Evolutionary conservation across 2,888 invertebrate species (phyloP).

Genomic region (Drosophila neotestacea): DNA sequence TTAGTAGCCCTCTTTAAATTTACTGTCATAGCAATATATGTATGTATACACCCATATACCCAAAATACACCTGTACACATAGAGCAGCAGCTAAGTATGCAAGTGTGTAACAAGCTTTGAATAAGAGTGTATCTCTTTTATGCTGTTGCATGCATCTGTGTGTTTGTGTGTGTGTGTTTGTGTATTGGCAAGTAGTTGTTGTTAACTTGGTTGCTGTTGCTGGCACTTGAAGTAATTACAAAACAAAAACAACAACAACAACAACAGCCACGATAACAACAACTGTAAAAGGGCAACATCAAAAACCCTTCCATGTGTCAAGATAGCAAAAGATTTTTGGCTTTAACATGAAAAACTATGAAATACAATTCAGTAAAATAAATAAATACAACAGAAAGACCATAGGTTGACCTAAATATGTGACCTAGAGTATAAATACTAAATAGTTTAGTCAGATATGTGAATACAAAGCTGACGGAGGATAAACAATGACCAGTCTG

Average conservation of each 20-base stretch:
- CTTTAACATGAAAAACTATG: not conserved
- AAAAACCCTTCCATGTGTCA: constrained; percentile 26
- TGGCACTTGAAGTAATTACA: constrained; percentile 78
- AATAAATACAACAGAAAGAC: not conserved
- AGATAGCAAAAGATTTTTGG: constrained; percentile 9
- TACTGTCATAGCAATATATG: not conserved
- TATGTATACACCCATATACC: constrained; percentile 3
- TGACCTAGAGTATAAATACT: constrained; percentile 1
- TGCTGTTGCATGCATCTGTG: not conserved
- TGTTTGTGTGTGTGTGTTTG: constrained; percentile 11
- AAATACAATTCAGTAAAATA: not conserved
- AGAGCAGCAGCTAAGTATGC: constrained; percentile 1
- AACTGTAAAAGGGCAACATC: constrained; percentile 20
- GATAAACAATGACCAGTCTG: constrained; percentile 21
- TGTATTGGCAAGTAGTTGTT: constrained; percentile 17
- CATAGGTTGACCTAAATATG: constrained; percentile 11
- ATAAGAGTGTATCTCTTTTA: constrained; percentile 4
- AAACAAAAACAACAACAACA: constrained; percentile 39
- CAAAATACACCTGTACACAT: not conserved
- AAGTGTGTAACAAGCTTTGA: constrained; percentile 25
- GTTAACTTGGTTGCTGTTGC: constrained; percentile 44
- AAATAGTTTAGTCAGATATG: constrained; percentile 7
- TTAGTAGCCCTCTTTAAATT: no score
- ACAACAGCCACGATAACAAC: not conserved
- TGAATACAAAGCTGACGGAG: not conserved